These are phyloP conservation scores for Dromiciops gliroides DNA, from an alignment of 2,113 vertebrate genomes.

Conservation along the genomic window DNA sequence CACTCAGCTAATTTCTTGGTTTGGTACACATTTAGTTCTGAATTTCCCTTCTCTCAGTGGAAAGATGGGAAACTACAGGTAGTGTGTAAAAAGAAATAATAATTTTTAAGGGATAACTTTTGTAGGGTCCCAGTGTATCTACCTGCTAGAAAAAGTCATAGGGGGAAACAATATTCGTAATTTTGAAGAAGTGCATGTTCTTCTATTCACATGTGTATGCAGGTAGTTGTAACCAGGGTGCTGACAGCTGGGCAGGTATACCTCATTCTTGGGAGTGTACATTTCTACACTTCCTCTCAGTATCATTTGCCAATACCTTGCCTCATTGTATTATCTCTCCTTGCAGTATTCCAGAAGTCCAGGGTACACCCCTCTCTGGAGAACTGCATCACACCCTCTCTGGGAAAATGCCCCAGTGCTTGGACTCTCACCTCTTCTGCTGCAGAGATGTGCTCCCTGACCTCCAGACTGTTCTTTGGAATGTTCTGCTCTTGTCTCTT, in stretches of 20 bases:
- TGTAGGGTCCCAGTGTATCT: neutral
- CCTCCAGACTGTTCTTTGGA: neutral
- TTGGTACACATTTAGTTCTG: neutral
- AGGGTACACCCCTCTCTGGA: neutral
- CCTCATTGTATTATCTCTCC: neutral
- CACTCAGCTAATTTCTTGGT: neutral
- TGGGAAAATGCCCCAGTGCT: neutral
- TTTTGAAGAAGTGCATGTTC: neutral
- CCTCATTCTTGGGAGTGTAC: neutral
- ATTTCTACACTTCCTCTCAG: neutral
- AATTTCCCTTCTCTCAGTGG: neutral
- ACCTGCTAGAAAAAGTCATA: neutral
- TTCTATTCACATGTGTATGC: neutral
- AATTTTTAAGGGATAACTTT: neutral
- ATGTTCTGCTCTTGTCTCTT: neutral
- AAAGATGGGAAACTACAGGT: neutral
- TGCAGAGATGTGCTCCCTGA: neutral
- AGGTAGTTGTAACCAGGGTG: neutral
- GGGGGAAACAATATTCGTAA: neutral
- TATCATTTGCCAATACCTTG: neutral
- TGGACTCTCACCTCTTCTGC: neutral
- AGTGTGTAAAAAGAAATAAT: neutral
- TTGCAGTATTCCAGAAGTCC: neutral
- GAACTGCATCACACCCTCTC: neutral
- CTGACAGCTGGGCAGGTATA: neutral